phyloP scores from a whole-genome alignment of 2,113 vertebrate species.

The Dermatemys mawii region DNA sequence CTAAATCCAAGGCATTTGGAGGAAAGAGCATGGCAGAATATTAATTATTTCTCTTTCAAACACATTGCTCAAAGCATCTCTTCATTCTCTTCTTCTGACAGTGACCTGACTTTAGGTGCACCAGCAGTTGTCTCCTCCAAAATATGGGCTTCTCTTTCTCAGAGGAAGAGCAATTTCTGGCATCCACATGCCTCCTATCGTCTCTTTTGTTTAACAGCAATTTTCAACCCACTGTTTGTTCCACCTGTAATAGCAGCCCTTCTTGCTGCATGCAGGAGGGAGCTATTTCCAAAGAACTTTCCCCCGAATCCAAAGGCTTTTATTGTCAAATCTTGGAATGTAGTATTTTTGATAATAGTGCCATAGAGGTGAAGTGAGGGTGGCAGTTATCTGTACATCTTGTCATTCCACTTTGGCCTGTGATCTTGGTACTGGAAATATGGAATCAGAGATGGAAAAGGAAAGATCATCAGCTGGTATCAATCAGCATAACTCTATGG shows the following conservation, averaged over 20 bases:
- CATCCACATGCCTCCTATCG: constrained; percentile 25
- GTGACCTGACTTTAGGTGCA: constrained; percentile 61
- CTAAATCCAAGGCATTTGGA: not conserved
- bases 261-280: constrained; percentile 49
- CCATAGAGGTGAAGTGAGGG: not conserved
- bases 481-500: not conserved
- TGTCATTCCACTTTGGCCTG: fast-evolving
- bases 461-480: fast-evolving
- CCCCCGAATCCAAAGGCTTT: constrained; percentile 45
- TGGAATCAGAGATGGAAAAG: not conserved
- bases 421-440: not conserved
- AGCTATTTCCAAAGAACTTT: constrained; percentile 22
- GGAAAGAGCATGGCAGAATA: not conserved
- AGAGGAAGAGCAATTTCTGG: constrained; percentile 37
- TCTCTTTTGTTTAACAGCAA: constrained; percentile 59
- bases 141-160: constrained; percentile 51
- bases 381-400: not conserved
- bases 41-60: not conserved
- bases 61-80: constrained; percentile 55
- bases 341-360: not conserved
- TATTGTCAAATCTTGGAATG: constrained; percentile 29
- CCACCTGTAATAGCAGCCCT: constrained; percentile 40
- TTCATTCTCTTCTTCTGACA: constrained; percentile 62
- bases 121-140: constrained; percentile 46
- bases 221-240: constrained; percentile 67